Evolutionary conservation across 2,888 invertebrate genomes (phyloP).

Genomic region (Epinotia demarniana): DNA sequence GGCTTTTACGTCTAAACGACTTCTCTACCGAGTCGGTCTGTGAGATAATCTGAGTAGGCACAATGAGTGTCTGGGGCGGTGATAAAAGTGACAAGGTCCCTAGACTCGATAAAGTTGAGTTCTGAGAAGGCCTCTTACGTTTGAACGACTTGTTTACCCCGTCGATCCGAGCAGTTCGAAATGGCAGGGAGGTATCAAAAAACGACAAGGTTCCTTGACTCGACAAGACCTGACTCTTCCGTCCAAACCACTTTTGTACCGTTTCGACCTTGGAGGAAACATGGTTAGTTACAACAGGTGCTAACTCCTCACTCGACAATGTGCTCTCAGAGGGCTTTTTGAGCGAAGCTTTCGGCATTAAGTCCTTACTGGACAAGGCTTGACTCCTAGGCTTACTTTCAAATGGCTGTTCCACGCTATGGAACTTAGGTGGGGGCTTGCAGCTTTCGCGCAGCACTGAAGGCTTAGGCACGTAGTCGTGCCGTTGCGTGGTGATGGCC

Average conservation of each 20-base stretch:
- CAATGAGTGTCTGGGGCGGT: not conserved
- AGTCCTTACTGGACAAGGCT: not conserved
- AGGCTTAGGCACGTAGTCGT: slow-evolving; percentile 89
- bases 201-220: not conserved
- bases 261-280: too few species aligned
- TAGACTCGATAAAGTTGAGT: too few species aligned
- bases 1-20: not conserved
- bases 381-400: slow-evolving; percentile 65
- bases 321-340: not conserved
- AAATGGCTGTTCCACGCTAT: slow-evolving; percentile 72
- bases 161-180: too few species aligned
- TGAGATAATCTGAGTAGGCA: not conserved
- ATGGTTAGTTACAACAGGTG: too few species aligned
- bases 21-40: not conserved
- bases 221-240: not conserved
- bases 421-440: slow-evolving; percentile 72
- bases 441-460: slow-evolving; percentile 74
- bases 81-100: too few species aligned
- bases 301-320: too few species aligned
- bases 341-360: not conserved
- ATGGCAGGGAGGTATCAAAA: too few species aligned
- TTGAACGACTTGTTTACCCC: too few species aligned
- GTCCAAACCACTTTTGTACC: too few species aligned
- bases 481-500: slow-evolving; percentile 89
- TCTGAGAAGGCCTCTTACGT: too few species aligned